These are phyloP conservation scores for Drosophila infuscata DNA, from an alignment of 2,888 invertebrate genomes.

Conservation along the genomic window DNA sequence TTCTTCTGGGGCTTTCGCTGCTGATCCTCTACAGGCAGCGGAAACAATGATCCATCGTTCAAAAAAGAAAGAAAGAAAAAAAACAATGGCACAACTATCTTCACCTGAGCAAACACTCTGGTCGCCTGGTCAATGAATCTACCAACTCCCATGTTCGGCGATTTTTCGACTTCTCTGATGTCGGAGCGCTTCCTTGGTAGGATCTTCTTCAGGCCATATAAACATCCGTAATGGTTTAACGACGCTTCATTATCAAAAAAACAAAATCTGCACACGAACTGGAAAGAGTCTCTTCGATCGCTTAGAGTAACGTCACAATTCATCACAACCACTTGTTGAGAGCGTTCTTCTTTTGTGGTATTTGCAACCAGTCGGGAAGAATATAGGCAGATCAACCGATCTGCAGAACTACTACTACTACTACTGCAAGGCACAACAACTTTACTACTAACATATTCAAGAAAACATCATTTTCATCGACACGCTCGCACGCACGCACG, in stretches of 20 bases:
- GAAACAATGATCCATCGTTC: slow-evolving; percentile 28
- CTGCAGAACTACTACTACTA: slow-evolving; percentile 13
- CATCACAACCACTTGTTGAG: slow-evolving; percentile 30
- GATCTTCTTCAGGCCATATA: slow-evolving; percentile 11
- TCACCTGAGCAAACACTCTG: slow-evolving; percentile 23
- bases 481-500: slow-evolving; percentile 48
- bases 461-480: slow-evolving; percentile 57
- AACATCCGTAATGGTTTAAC: slow-evolving; percentile 25
- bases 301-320: slow-evolving; percentile 28
- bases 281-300: slow-evolving; percentile 36
- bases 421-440: slow-evolving; percentile 23
- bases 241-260: slow-evolving; percentile 27
- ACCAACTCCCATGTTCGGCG: slow-evolving; percentile 20
- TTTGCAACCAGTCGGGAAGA: slow-evolving; percentile 17
- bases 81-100: slow-evolving; percentile 23
- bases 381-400: slow-evolving; percentile 32
- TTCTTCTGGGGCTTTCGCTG: slow-evolving; percentile 36
- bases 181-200: slow-evolving; percentile 30
- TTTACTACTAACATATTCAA: slow-evolving; percentile 39
- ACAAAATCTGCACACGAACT: slow-evolving; percentile 27
- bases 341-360: slow-evolving; percentile 30
- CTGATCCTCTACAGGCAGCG: slow-evolving; percentile 32
- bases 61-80: background rate
- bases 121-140: slow-evolving; percentile 12
- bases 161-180: slow-evolving; percentile 34